A percentile compares a stretch with the other conserved stretches of the same genome.
phyloP scores from a whole-genome alignment of 2,113 vertebrate genomes.

The Barnardius zonarius region DNA sequence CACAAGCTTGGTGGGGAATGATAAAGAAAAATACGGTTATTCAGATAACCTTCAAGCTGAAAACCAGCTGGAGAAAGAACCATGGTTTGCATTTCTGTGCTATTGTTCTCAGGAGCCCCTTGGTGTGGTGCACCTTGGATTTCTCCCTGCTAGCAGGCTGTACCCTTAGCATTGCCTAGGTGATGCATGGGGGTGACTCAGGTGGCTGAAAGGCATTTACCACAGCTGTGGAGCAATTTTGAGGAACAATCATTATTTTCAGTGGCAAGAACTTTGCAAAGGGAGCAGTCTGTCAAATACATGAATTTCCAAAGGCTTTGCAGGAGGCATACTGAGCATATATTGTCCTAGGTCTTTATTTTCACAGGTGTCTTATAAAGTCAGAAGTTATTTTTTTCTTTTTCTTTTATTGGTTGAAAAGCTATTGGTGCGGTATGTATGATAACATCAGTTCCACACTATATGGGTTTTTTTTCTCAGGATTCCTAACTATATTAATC shows the following conservation, averaged over 20 bases:
- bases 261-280: neutral
- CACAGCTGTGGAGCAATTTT: neutral
- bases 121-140: neutral
- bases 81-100: neutral
- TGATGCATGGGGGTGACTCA: accelerated
- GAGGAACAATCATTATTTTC: neutral
- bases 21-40: neutral
- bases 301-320: neutral
- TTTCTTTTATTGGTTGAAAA: neutral
- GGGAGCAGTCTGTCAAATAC: neutral
- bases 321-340: neutral
- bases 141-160: neutral
- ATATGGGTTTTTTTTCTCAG: neutral
- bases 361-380: neutral
- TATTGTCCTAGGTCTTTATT: neutral
- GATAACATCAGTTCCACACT: neutral
- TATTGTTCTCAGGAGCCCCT: neutral
- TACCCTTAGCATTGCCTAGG: neutral
- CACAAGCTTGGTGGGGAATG: neutral
- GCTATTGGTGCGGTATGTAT: neutral
- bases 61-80: neutral
- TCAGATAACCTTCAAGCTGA: slow-evolving; percentile 5
- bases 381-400: neutral
- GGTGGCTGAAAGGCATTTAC: neutral
- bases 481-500: neutral